Conservation (phyloP, 1,140 invertebrate species). For the Cyrtorhinus lividipennis region DNA sequence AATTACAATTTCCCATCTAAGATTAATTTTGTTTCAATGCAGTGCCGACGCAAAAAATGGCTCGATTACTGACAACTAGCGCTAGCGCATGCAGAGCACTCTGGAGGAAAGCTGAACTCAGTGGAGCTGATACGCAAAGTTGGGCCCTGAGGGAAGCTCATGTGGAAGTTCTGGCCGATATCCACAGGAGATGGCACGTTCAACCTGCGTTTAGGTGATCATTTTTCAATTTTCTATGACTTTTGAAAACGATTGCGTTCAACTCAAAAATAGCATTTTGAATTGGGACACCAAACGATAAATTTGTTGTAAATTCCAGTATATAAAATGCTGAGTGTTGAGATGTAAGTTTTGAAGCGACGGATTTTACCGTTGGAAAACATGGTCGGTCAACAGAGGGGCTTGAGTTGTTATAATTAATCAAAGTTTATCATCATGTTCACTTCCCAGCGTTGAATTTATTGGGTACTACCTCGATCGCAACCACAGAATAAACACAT, state of each 20-base stretch:
- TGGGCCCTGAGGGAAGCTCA: conserved; percentile 67
- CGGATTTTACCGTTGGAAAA: no score
- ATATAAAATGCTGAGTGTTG: no score
- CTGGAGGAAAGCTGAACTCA: conserved; percentile 71
- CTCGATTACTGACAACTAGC: conserved; percentile 73
- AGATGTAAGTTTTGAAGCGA: no score
- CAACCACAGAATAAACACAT: conserved; percentile 53
- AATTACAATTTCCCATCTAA: no score
- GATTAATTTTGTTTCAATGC: no score
- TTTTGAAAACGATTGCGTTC: no score
- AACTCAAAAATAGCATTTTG: no score
- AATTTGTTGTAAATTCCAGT: no score
- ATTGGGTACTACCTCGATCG: conserved; percentile 86
- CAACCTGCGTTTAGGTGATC: conserved; percentile 61
- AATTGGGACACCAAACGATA: no score
- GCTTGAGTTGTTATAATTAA: no score
- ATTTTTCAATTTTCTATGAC: conserved; percentile 6
- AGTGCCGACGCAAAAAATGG: conserved; percentile 91
- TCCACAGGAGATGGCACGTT: conserved; percentile 86
- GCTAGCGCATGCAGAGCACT: conserved; percentile 74
- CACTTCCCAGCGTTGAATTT: conserved; percentile 66
- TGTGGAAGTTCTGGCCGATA: conserved; percentile 59
- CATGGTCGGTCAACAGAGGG: no score
- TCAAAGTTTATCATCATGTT: background rate
- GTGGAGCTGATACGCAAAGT: conserved; percentile 68